A percentile compares a stretch with the other conserved stretches of the same genome.
phyloP scores from a whole-genome alignment of 2,113 vertebrate genomes.

The Jacana jacana region DNA sequence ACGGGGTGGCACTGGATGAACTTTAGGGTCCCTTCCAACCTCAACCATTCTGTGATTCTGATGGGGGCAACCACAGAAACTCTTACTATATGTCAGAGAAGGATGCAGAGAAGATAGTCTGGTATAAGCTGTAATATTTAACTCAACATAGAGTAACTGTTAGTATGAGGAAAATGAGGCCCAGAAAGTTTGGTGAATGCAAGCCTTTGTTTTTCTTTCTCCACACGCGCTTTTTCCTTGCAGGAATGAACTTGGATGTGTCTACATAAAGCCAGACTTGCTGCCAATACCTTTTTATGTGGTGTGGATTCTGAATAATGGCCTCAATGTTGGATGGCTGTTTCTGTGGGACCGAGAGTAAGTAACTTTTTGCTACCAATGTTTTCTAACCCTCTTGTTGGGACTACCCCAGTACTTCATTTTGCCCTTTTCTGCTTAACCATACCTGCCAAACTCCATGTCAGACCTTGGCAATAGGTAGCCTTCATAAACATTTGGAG shows the following conservation, averaged over 20 bases:
- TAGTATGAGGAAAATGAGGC: background rate
- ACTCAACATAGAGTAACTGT: background rate
- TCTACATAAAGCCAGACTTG: constrained; percentile 50
- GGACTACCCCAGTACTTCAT: background rate
- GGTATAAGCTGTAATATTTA: background rate
- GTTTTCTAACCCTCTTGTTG: background rate
- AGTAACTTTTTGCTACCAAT: background rate
- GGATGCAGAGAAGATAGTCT: background rate
- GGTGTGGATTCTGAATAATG: constrained; percentile 60
- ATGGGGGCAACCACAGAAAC: background rate
- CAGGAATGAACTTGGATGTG: constrained; percentile 57
- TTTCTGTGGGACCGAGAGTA: constrained; percentile 72
- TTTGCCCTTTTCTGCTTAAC: background rate
- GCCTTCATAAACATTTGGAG: background rate
- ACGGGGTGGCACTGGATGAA: no score
- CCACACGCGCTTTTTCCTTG: background rate
- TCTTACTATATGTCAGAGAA: background rate
- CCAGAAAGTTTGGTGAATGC: background rate
- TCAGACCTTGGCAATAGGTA: background rate
- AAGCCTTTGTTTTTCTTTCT: background rate
- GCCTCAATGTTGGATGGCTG: constrained; percentile 66
- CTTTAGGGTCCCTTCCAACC: no score
- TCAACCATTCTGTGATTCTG: background rate
- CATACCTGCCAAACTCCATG: background rate
- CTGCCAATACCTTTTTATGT: constrained; percentile 50